Evolutionary conservation across 2,113 vertebrate species (phyloP).

Genomic region (Hyperopisus bebe): DNA sequence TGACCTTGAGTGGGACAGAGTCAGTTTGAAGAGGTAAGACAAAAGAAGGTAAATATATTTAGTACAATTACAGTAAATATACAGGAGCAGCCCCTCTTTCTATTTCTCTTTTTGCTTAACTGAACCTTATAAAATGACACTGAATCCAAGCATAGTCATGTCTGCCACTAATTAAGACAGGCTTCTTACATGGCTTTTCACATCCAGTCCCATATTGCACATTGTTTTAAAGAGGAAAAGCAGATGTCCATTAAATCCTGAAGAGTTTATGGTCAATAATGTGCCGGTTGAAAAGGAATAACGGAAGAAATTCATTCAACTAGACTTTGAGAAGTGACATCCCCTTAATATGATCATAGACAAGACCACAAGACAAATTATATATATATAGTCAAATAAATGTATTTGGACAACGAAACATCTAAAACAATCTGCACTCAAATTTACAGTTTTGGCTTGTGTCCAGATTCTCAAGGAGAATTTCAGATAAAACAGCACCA

Average conservation of each 20-base stretch:
- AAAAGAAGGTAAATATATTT: not conserved
- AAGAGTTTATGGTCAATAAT: not conserved
- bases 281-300: not conserved
- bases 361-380: not conserved
- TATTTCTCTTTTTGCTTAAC: not conserved
- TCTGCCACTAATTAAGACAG: not conserved
- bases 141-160: not conserved
- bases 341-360: not conserved
- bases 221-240: not conserved
- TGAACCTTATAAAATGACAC: not conserved
- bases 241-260: not conserved
- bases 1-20: not conserved
- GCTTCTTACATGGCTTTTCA: not conserved
- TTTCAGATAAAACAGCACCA: not conserved
- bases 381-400: not conserved
- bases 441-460: not conserved
- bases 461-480: not conserved
- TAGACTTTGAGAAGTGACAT: not conserved
- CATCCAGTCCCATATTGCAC: not conserved
- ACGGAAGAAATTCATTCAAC: not conserved
- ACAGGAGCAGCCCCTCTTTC: not conserved
- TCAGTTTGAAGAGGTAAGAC: not conserved
- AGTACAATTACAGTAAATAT: not conserved
- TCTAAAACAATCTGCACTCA: not conserved
- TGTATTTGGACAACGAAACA: not conserved